Evolutionary conservation across 2,113 vertebrate genomes (phyloP).

Genomic region (Cephalopholis sonnerati): DNA sequence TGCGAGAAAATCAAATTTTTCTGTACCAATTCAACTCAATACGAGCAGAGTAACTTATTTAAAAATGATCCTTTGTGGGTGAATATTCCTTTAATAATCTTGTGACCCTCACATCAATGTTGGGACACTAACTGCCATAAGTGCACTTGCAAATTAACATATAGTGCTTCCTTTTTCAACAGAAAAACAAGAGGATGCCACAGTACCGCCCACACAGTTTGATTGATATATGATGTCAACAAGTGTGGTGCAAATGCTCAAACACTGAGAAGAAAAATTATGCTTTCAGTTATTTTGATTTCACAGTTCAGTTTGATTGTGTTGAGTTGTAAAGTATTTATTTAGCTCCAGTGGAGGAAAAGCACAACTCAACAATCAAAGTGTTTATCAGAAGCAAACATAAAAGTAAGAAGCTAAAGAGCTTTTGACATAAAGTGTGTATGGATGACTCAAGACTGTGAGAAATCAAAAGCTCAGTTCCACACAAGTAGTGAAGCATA

Average conservation of each 20-base stretch:
- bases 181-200: background rate
- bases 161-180: background rate
- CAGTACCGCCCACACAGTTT: background rate
- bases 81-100: background rate
- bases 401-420: conserved; percentile 25
- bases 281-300: conserved; percentile 14
- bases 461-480: conserved; percentile 57
- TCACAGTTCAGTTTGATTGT: conserved; percentile 7
- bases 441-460: conserved; percentile 23
- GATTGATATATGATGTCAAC: background rate
- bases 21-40: no score
- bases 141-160: background rate
- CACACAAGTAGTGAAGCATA: conserved; percentile 26
- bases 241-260: background rate
- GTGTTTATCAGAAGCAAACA: conserved; percentile 51
- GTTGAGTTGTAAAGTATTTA: conserved; percentile 5
- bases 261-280: background rate
- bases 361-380: conserved; percentile 43
- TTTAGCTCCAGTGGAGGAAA: conserved; percentile 26
- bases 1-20: no score
- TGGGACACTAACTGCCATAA: background rate
- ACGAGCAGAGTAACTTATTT: no score
- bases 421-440: conserved; percentile 35
- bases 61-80: no score
- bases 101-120: background rate